Evolutionary conservation across 2,888 invertebrate genomes (phyloP), one percentile per base, ranked within the genome.

Genomic region (Pheosia tremula): DNA sequence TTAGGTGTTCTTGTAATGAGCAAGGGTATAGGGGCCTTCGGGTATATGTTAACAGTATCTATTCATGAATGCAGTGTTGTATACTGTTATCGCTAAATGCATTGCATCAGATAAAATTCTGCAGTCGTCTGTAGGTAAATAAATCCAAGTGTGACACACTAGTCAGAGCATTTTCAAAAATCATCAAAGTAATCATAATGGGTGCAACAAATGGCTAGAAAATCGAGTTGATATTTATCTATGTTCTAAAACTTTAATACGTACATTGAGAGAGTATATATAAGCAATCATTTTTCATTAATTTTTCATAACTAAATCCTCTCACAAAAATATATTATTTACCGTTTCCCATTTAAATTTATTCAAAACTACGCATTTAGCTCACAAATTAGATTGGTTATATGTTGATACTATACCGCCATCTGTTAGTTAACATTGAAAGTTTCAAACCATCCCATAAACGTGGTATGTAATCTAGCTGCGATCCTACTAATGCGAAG

Each of bases 1-100:
- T 24, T 50, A 50, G 13, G n/a, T 50, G 24, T 50, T 50, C 50
- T 24, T 50, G 50, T 24, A 50, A 50, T 50, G 24, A 50, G 50
- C 50, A 50, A 50, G 50, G 50, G 7, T 50, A 50, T 6, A 50
- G 50, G 50, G 50, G 50, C 49, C 49, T 50, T 50, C 50, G 0
- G 8, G 24, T 7, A 50, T 50, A 50, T 50, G 9, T 50, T 13
- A 8, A 3, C 13, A 24, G 1, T 24, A 24, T 50, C 8, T 4
- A 47, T 47, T 47, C 8, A 50, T 47, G n/a, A 9, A 47, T 50
- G 50, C 50, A 50, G 5, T 7, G 24, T 50, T 50, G 50, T 24
- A 50, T 50, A 50, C 50, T 6, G n/a, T 50, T 3, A 9, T n/a
- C 6, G 6, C 5, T 11, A 47, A 11, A n/a, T 47, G 47, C n/a